A percentile compares a stretch with the other conserved stretches of the same genome.
Conservation (phyloP, 1,140 invertebrate species). For the Pseudomyrmex pallidus region DNA sequence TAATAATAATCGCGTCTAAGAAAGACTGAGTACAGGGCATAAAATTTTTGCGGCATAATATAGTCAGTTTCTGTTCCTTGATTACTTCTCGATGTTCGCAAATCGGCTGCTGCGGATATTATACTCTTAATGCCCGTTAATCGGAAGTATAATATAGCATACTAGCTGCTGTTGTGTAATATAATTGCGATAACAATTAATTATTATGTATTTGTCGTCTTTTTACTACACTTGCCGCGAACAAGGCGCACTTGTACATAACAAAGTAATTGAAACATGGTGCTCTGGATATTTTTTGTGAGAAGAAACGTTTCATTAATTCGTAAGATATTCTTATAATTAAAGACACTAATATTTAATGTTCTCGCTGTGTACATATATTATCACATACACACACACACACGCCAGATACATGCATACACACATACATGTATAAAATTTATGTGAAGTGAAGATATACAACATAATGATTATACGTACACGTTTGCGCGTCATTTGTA, state of each 20-base stretch:
- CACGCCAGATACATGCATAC: no score
- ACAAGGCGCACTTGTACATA: conserved; percentile 72
- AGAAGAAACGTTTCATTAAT: conserved; percentile 78
- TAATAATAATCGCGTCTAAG: conserved; percentile 42
- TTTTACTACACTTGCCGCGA: not conserved
- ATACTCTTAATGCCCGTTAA: conserved; percentile 60
- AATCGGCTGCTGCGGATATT: conserved; percentile 72
- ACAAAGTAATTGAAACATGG: conserved; percentile 73
- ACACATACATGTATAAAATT: conserved; percentile 26
- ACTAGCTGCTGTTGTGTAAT: conserved; percentile 45
- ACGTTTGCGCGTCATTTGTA: conserved; percentile 59
- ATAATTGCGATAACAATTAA: conserved; percentile 43
- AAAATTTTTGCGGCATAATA: conserved; percentile 81
- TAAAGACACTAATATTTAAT: conserved; percentile 76
- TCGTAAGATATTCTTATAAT: conserved; percentile 68
- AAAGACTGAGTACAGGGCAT: conserved; percentile 82
- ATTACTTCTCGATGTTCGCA: conserved; percentile 80
- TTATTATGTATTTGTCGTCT: conserved; percentile 23
- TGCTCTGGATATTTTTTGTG: conserved; percentile 78
- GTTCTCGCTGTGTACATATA: conserved; percentile 70
- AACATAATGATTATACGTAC: conserved; percentile 50
- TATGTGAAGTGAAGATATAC: conserved; percentile 64
- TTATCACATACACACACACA: conserved; percentile 60
- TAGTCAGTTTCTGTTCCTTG: conserved; percentile 85
- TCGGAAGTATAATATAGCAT: conserved; percentile 40